Percentiles rank a stretch among this genome's conserved stretches.
These are phyloP conservation scores for Trachelus troglodyta DNA, from an alignment of 2,888 invertebrate species.

Conservation along the genomic window DNA sequence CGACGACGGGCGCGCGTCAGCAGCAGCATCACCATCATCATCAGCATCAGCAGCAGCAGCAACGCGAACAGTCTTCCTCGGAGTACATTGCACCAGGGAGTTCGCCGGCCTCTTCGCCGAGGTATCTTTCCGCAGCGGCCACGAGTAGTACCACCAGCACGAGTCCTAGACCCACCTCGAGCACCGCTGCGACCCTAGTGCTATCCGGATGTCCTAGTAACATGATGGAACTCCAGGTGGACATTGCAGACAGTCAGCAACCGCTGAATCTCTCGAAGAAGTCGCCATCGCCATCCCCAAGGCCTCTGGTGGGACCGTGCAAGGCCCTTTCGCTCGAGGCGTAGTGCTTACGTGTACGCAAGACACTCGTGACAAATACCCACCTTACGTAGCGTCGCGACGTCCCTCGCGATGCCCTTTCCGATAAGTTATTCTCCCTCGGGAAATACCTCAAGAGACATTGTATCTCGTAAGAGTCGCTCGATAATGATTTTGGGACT, in stretches of 20 bases:
- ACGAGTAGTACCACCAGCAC: slow-evolving; percentile 57
- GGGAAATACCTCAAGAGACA: slow-evolving; percentile 19
- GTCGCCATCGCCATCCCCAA: slow-evolving; percentile 81
- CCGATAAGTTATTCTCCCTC: not conserved
- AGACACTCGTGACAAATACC: slow-evolving; percentile 12
- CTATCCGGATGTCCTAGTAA: slow-evolving; percentile 66
- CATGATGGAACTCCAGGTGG: slow-evolving; percentile 83
- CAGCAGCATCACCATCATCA: slow-evolving; percentile 48
- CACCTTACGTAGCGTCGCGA: slow-evolving; percentile 62
- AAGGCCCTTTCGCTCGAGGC: slow-evolving; percentile 66
- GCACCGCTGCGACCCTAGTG: slow-evolving; percentile 61
- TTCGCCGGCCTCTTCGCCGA: slow-evolving; percentile 62
- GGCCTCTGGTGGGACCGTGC: slow-evolving; percentile 69
- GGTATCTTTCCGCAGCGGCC: slow-evolving; percentile 63
- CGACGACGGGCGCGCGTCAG: slow-evolving; percentile 68
- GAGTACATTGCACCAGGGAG: slow-evolving; percentile 65
- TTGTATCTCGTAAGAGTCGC: slow-evolving; percentile 1
- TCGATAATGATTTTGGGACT: slow-evolving; percentile 7
- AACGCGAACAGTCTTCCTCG: slow-evolving; percentile 56
- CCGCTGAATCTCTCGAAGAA: slow-evolving; percentile 92
- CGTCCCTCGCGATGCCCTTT: slow-evolving; percentile 53
- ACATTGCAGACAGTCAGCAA: slow-evolving; percentile 83
- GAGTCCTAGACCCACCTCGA: slow-evolving; percentile 59
- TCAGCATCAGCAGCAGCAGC: slow-evolving; percentile 44
- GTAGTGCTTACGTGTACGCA: slow-evolving; percentile 52